Evolutionary conservation across 2,113 vertebrate species (phyloP).

Genomic region (Phyllopteryx taeniolatus): DNA sequence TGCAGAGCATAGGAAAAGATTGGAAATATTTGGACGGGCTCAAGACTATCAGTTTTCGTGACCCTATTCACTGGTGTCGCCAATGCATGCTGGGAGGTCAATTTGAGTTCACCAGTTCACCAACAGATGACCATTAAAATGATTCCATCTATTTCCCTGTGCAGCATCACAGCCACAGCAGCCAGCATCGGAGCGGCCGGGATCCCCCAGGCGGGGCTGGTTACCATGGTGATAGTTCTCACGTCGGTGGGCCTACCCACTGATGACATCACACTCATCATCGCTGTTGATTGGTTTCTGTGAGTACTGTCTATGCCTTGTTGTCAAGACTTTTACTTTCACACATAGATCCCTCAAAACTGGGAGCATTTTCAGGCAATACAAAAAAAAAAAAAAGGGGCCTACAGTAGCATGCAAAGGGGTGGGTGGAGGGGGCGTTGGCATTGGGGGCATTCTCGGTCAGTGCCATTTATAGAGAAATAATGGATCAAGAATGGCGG

Average conservation of each 20-base stretch:
- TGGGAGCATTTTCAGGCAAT: neutral
- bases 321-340: neutral
- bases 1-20: neutral
- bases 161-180: constrained; percentile 93
- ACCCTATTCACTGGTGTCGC: neutral
- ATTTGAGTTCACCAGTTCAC: neutral
- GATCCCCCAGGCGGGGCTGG: constrained; percentile 94
- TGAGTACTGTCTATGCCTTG: constrained; percentile 73
- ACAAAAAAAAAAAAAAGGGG: too few species aligned
- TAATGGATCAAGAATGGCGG: too few species aligned
- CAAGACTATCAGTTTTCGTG: constrained; percentile 1
- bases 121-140: neutral
- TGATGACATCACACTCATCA: constrained; percentile 93
- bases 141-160: neutral
- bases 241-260: constrained; percentile 96
- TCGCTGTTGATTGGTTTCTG: constrained; percentile 98
- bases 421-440: too few species aligned
- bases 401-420: too few species aligned
- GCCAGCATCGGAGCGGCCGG: constrained; percentile 97
- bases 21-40: neutral
- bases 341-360: neutral
- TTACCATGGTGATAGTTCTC: constrained; percentile 97
- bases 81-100: neutral
- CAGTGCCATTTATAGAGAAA: too few species aligned
- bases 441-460: too few species aligned